Conservation (phyloP, 2,888 invertebrate species). For the Leptinotarsa rubiginosa region DNA sequence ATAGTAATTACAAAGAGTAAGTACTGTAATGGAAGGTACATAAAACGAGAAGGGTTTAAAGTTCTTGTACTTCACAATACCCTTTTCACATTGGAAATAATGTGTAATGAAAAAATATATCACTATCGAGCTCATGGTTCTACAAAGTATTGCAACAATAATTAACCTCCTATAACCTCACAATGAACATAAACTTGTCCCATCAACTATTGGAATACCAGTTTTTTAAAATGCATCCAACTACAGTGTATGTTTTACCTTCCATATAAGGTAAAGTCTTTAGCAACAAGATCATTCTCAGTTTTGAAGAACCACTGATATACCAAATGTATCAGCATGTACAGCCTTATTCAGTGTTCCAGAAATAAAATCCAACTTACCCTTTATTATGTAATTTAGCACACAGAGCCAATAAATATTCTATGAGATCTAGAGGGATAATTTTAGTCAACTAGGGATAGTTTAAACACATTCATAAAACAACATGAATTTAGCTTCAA, state of each 20-base stretch:
- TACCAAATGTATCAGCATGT: neutral
- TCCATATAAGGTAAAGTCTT: slow-evolving; percentile 29
- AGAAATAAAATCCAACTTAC: neutral
- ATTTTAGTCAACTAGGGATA: neutral
- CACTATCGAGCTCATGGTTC: neutral
- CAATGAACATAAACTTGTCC: slow-evolving; percentile 35
- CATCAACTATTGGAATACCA: slow-evolving; percentile 34
- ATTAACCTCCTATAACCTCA: slow-evolving; percentile 40
- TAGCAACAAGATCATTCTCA: slow-evolving; percentile 21
- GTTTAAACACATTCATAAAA: neutral
- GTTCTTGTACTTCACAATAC: no score
- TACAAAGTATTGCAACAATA: slow-evolving; percentile 17
- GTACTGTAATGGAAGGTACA: no score
- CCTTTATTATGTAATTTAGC: no score
- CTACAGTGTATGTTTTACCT: slow-evolving; percentile 31
- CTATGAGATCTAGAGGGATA: neutral
- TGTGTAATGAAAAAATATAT: neutral
- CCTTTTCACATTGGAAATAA: neutral
- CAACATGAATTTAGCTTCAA: no score
- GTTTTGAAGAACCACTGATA: slow-evolving; percentile 15
- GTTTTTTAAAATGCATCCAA: slow-evolving; percentile 35
- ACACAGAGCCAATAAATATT: neutral
- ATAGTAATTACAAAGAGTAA: no score
- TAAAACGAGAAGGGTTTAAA: no score
- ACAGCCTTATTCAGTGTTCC: neutral